Evolutionary conservation across 53 echinoderm and acorn worm species (phyloP).

Genomic region (Arbacia lixula): DNA sequence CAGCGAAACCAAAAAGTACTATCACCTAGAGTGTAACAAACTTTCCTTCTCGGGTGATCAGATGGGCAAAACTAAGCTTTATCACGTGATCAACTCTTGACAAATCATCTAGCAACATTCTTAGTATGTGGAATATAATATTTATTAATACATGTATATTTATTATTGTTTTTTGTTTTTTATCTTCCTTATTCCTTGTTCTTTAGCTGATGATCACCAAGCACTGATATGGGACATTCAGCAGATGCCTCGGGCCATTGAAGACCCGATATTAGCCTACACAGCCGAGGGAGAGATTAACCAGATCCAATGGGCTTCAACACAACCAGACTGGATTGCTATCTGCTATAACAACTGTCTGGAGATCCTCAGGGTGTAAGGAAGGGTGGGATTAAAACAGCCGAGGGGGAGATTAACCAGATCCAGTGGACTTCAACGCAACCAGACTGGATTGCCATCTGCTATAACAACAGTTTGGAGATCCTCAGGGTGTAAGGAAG

Average conservation of each 20-base stretch:
- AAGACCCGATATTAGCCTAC: conserved; percentile 97
- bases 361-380: conserved; percentile 89
- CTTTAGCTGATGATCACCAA: conserved; percentile 95
- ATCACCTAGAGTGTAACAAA: too few relatives aligned
- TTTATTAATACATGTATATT: too few relatives aligned
- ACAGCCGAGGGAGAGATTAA: conserved; percentile 99
- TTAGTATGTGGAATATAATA: too few relatives aligned
- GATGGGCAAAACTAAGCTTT: too few relatives aligned
- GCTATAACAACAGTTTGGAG: conserved; percentile 96
- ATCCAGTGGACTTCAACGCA: conserved; percentile 98
- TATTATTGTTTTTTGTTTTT: too few relatives aligned
- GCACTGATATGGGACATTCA: conserved; percentile 99
- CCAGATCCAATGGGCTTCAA: conserved; percentile 99
- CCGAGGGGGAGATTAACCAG: conserved; percentile 93
- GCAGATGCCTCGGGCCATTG: conserved; percentile 98
- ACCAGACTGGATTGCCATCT: conserved; percentile 96
- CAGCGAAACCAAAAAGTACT: too few relatives aligned
- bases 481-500: conserved; percentile 79
- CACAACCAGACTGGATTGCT: conserved; percentile 99
- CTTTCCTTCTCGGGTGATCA: too few relatives aligned
- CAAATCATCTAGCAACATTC: too few relatives aligned
- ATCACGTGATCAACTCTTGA: too few relatives aligned
- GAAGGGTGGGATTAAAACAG: conserved; percentile 18
- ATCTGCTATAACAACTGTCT: conserved; percentile 99
- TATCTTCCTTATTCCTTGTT: too few relatives aligned